Evolutionary conservation across 1,140 invertebrate genomes (phyloP), one percentile per base, ranked within the genome.

Genomic region (Nylanderia fulva): DNA sequence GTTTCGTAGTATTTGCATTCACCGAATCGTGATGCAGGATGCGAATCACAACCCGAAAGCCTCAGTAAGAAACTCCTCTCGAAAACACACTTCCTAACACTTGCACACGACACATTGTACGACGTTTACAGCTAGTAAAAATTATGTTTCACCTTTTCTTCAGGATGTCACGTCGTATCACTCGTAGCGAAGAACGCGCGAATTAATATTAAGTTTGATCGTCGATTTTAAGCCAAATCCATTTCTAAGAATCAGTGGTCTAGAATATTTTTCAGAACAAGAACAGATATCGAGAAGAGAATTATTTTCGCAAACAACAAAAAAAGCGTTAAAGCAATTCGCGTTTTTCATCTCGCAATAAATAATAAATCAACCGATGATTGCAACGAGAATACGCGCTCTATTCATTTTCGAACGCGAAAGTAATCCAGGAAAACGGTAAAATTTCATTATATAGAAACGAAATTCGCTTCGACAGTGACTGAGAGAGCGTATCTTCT

Each of bases 81-180:
- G n/a, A 8, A 45, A 76, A 39, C 18, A 15, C 77, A 80, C 33
- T 45, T 58, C 4, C 42, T 48, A 52, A 79, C 29, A 36, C 36
- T 60, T 52, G 13, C 33, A 54, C 76, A 39, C 76, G 36, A 33
- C 29, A 33, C 63, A 72, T 48, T 58, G 52, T 72, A 58, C 66
- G 58, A 21, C n/a, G 45, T 48, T 36, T 21, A 36, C 21, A 48
- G 33, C 48, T 33, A 60, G 27, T 82, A 71, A 58, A 72, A 82
- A 82, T 82, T 82, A 68, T 79, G 36, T 82, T 82, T 82, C 66
- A 72, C 52, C 72, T 82, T 82, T 52, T 58, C 56, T 36, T 76
- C 15, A 56, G 33, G 39, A 45, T 5, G n/a, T 27, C 11, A 13
- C 36, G 24, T 33, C 29, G 29, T 36, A 24, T 18, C 66, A 54